phyloP scores from a whole-genome alignment of 1,140 invertebrate genomes.

The Drosophila baimaii region DNA sequence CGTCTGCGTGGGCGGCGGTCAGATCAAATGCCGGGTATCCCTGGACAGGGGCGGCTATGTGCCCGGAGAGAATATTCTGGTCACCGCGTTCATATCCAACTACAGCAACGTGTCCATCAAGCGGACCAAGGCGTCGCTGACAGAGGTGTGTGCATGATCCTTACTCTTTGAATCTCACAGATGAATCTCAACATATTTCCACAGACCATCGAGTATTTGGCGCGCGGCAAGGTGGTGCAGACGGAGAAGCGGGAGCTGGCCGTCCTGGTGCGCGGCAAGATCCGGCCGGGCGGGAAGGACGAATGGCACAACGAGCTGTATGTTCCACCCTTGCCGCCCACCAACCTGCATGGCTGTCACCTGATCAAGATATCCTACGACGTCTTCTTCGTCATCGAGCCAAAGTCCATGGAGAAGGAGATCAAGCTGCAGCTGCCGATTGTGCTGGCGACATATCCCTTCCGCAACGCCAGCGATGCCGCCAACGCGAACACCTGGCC shows the following conservation, averaged over 20 bases:
- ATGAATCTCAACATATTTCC: background rate
- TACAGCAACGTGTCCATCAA: conserved; percentile 91
- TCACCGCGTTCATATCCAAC: conserved; percentile 94
- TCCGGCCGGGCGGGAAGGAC: conserved; percentile 89
- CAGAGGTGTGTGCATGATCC: conserved; percentile 87
- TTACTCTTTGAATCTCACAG: conserved; percentile 18
- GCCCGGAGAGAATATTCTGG: conserved; percentile 95
- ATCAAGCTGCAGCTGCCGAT: conserved; percentile 97
- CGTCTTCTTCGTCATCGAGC: conserved; percentile 95
- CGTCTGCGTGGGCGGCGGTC: conserved; percentile 92
- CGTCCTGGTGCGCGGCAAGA: conserved; percentile 91
- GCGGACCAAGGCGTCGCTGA: conserved; percentile 90
- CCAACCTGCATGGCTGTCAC: conserved; percentile 97
- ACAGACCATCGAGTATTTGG: conserved; percentile 94
- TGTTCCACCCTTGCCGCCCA: conserved; percentile 97
- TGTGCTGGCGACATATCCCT: conserved; percentile 96
- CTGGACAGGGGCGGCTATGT: conserved; percentile 96
- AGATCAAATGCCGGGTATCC: conserved; percentile 92
- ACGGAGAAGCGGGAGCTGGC: conserved; percentile 94
- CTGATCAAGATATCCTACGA: conserved; percentile 97
- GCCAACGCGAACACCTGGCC: conserved; percentile 85
- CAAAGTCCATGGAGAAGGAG: conserved; percentile 95
- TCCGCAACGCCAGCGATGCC: conserved; percentile 87
- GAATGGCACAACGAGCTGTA: conserved; percentile 96
- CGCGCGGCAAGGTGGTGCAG: conserved; percentile 93